Evolutionary conservation across 2,888 invertebrate genomes (phyloP).

Genomic region (Sussaba pulchella): DNA sequence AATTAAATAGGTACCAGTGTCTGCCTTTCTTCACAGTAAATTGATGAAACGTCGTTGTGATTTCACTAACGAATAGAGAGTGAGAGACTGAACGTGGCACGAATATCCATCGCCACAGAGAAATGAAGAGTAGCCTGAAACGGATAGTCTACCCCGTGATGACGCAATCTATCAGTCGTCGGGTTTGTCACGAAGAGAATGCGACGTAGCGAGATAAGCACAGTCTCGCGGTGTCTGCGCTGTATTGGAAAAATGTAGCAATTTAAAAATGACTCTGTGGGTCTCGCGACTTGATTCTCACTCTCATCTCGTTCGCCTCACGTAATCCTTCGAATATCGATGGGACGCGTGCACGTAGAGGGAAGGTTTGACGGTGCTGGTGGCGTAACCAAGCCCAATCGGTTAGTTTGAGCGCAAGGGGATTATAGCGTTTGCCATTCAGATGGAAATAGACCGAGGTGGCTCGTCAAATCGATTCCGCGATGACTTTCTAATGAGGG

Average conservation of each 20-base stretch:
- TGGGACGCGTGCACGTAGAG: slow-evolving; percentile 24
- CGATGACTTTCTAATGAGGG: slow-evolving; percentile 13
- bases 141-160: slow-evolving; percentile 18
- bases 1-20: no score
- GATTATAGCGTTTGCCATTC: slow-evolving; percentile 8
- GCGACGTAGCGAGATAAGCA: slow-evolving; percentile 55
- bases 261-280: slow-evolving; percentile 58
- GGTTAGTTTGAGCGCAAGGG: slow-evolving; percentile 18
- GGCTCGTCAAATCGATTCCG: slow-evolving; percentile 34
- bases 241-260: slow-evolving; percentile 59
- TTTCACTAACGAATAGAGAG: no score
- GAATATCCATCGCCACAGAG: background rate
- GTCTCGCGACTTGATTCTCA: slow-evolving; percentile 7
- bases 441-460: slow-evolving; percentile 20
- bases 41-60: no score
- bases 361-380: slow-evolving; percentile 19
- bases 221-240: slow-evolving; percentile 30
- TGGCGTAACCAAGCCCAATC: slow-evolving; percentile 46
- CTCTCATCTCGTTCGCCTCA: slow-evolving; percentile 30
- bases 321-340: slow-evolving; percentile 64
- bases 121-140: background rate
- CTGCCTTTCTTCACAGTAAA: no score
- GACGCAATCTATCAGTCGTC: slow-evolving; percentile 52
- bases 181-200: slow-evolving; percentile 28
- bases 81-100: background rate